A percentile compares a stretch with the other conserved stretches of the same genome.
phyloP scores from a whole-genome alignment of 92 coral and sea anemone genomes.

The Palythoa heliodiscus region DNA sequence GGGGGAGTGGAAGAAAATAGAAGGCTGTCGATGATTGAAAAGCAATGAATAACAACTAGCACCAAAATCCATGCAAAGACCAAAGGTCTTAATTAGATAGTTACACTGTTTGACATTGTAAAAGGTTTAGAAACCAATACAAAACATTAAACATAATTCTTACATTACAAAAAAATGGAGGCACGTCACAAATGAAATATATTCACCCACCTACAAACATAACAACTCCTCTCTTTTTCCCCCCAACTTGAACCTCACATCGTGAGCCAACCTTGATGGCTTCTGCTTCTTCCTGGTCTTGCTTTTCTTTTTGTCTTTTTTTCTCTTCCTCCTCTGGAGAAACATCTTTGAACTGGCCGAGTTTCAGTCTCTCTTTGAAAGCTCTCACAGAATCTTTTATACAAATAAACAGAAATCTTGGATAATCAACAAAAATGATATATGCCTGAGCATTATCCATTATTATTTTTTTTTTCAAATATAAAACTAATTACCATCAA shows the following conservation, averaged over 20 bases:
- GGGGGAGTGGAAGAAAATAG: too few relatives aligned
- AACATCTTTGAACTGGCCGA: slow-evolving; percentile 81
- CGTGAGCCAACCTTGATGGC: slow-evolving; percentile 89
- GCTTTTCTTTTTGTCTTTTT: slow-evolving; percentile 65
- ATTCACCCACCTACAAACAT: slow-evolving; percentile 88
- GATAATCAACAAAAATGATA: neutral
- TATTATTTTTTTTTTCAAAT: too few relatives aligned
- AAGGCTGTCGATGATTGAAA: too few relatives aligned
- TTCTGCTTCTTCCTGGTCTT: slow-evolving; percentile 82
- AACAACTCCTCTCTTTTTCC: slow-evolving; percentile 82
- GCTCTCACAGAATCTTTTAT: slow-evolving; percentile 82
- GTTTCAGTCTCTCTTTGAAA: slow-evolving; percentile 84
- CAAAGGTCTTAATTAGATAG: too few relatives aligned
- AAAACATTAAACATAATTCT: too few relatives aligned
- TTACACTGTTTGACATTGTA: too few relatives aligned
- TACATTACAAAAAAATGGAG: too few relatives aligned
- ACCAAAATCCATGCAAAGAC: too few relatives aligned
- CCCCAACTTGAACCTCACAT: slow-evolving; percentile 82
- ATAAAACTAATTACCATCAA: too few relatives aligned
- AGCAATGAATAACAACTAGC: too few relatives aligned
- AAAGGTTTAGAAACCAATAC: too few relatives aligned
- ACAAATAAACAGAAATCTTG: neutral
- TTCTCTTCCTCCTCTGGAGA: slow-evolving; percentile 78
- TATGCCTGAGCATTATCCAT: too few relatives aligned
- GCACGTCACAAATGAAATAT: neutral